phyloP scores from a whole-genome alignment of 2,797 vertebrate genomes.

The Semotilus atromaculatus region DNA sequence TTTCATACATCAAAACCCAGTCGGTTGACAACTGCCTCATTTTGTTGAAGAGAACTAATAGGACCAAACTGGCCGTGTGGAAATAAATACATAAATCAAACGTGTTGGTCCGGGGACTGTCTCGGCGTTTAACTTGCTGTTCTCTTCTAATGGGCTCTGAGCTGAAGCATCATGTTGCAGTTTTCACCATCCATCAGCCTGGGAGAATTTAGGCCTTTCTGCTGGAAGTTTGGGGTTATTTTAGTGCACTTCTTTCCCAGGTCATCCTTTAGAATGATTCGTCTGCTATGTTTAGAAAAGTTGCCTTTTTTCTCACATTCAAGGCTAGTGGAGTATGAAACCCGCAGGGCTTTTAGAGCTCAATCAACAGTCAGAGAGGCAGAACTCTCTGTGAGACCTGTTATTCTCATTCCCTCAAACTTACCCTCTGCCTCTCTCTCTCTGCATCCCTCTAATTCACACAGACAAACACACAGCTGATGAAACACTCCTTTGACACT shows the following conservation, averaged over 20 bases:
- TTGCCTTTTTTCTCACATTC: constrained; percentile 42
- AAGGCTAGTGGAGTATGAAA: constrained; percentile 53
- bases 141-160: constrained; percentile 37
- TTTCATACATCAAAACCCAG: background rate
- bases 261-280: constrained; percentile 42
- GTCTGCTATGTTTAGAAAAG: constrained; percentile 51
- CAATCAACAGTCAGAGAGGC: constrained; percentile 37
- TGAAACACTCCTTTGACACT: constrained; percentile 15
- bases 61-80: background rate
- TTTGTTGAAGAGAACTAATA: constrained; percentile 16
- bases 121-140: constrained; percentile 36
- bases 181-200: constrained; percentile 42
- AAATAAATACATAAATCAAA: background rate
- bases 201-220: constrained; percentile 24
- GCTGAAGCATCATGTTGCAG: constrained; percentile 38
- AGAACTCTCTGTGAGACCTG: constrained; percentile 29
- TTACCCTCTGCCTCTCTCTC: constrained; percentile 26
- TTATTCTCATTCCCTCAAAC: constrained; percentile 39
- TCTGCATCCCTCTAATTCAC: constrained; percentile 35
- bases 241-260: constrained; percentile 34
- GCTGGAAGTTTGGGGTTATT: constrained; percentile 39
- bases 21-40: background rate
- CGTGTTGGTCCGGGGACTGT: background rate
- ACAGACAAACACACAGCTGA: constrained; percentile 37
- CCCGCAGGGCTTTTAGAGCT: constrained; percentile 38